Conservation (phyloP, 2,888 invertebrate species). For the Tyria jacobaeae region DNA sequence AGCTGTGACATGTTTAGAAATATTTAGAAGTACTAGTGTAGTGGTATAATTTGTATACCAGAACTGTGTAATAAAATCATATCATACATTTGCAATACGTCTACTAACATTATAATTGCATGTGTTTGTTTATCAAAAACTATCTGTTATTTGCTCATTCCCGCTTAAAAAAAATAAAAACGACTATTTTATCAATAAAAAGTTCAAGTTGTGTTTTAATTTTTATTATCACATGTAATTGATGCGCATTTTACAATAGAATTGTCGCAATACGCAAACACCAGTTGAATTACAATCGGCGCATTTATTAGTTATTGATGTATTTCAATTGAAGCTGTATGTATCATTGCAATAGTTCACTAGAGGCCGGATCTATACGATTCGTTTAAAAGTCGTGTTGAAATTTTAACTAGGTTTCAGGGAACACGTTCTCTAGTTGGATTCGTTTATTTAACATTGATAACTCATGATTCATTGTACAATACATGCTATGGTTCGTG, state of each 20-base stretch:
- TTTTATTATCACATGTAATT: slow-evolving; percentile 52
- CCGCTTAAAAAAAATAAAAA: slow-evolving; percentile 32
- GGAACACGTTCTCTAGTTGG: not conserved
- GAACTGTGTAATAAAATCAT: slow-evolving; percentile 26
- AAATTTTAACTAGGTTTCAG: not conserved
- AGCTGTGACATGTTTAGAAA: too few relatives aligned
- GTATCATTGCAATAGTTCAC: not conserved
- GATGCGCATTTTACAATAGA: slow-evolving; percentile 63
- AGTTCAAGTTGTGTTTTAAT: slow-evolving; percentile 24
- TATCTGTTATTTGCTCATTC: slow-evolving; percentile 33
- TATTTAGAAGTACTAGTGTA: too few relatives aligned
- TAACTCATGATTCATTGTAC: not conserved
- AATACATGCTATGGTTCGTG: too few relatives aligned
- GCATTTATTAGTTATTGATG: slow-evolving; percentile 48
- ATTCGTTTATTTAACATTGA: not conserved
- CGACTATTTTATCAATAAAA: slow-evolving; percentile 22
- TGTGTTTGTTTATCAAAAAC: slow-evolving; percentile 44
- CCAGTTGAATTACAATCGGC: slow-evolving; percentile 57
- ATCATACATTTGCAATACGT: slow-evolving; percentile 38
- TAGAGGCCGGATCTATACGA: not conserved
- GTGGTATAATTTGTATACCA: not conserved
- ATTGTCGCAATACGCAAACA: slow-evolving; percentile 62
- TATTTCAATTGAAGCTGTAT: slow-evolving; percentile 34
- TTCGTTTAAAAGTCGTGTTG: not conserved
- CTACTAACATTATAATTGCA: slow-evolving; percentile 40